Conservation (phyloP, 2,888 invertebrate species). For the Sphaeridia pumilis region DNA sequence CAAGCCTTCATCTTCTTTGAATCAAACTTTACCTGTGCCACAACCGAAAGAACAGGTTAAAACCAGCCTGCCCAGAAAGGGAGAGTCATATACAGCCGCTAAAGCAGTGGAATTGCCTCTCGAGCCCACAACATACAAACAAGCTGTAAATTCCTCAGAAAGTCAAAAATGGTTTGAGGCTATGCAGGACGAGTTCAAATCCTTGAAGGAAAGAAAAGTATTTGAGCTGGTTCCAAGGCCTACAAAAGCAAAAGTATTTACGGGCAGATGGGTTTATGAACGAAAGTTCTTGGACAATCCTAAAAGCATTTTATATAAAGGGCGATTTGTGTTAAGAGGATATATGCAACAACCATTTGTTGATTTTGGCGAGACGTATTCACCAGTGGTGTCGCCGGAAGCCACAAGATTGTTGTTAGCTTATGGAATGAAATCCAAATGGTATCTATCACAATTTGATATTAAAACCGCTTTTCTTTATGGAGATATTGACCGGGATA, state of each 20-base stretch:
- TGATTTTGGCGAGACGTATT: background rate
- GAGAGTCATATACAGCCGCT: too few relatives aligned
- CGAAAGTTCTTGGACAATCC: background rate
- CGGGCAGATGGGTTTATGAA: background rate
- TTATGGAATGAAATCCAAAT: background rate
- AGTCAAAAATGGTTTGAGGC: background rate
- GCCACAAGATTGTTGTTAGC: background rate
- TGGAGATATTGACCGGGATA: background rate
- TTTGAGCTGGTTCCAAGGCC: background rate
- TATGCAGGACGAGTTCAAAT: background rate
- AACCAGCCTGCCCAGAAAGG: too few relatives aligned
- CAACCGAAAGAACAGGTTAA: too few relatives aligned
- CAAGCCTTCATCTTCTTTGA: too few relatives aligned
- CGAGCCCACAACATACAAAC: background rate
- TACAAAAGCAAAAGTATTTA: background rate
- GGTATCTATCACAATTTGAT: background rate
- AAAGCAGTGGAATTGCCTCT: too few relatives aligned
- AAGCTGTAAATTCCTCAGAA: background rate
- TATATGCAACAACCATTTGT: background rate
- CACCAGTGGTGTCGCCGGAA: background rate
- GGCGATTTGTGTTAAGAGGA: background rate
- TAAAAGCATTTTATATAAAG: background rate
- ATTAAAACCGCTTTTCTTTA: background rate
- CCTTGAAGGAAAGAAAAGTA: background rate
- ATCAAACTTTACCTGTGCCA: too few relatives aligned